phyloP scores from a whole-genome alignment of 1,140 invertebrate species.

The Holotrichia oblita region DNA sequence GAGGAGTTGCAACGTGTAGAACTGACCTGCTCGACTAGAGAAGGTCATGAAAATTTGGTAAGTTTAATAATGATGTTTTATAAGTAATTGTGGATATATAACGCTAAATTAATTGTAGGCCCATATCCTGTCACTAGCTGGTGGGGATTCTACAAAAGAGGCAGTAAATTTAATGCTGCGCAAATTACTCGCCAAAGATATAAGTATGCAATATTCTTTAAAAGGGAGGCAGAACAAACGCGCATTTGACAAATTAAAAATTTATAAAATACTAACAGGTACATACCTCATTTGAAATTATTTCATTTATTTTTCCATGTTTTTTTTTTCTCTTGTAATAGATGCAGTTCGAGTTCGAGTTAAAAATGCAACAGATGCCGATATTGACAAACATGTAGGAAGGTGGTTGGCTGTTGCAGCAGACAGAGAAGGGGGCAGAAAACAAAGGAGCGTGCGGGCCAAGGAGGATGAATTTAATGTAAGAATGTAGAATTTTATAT shows the following conservation, averaged over 20 bases:
- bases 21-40: too few species aligned
- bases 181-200: too few species aligned
- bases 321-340: constrained; percentile 2
- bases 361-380: neutral
- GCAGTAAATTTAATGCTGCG: too few species aligned
- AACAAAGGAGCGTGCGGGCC: neutral
- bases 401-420: neutral
- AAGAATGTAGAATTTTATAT: too few species aligned
- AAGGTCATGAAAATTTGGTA: too few species aligned
- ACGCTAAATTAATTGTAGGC: too few species aligned
- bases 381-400: neutral
- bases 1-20: too few species aligned
- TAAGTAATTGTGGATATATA: too few species aligned
- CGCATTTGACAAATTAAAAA: neutral
- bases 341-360: neutral
- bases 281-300: neutral
- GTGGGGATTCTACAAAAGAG: too few species aligned
- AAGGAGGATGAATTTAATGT: too few species aligned
- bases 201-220: neutral
- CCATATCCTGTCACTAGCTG: too few species aligned
- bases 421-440: neutral
- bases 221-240: neutral
- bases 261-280: neutral
- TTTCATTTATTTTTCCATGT: neutral
- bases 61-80: too few species aligned